A percentile compares a stretch with the other conserved stretches of the same genome.
Conservation (phyloP, 1,140 invertebrate genomes). For the Megathymus violae region DNA sequence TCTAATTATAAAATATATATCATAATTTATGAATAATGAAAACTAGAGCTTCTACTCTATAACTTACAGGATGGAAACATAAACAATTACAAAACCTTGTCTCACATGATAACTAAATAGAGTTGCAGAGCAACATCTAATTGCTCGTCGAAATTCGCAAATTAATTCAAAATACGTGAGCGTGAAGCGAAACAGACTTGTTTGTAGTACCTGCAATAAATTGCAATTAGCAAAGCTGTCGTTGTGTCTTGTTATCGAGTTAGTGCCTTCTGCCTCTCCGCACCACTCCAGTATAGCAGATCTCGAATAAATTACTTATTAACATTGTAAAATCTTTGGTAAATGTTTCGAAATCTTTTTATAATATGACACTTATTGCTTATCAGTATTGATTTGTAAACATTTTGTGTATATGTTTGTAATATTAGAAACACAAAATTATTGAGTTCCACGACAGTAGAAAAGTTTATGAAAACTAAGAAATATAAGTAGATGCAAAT, state of each 20-base stretch:
- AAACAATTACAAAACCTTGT: neutral
- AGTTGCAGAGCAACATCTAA: constrained; percentile 58
- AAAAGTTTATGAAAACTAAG: too few relatives aligned
- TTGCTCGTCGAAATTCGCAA: constrained; percentile 76
- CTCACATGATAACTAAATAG: constrained; percentile 30
- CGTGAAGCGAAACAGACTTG: constrained; percentile 75
- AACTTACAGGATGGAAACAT: neutral
- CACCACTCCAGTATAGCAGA: constrained; percentile 61
- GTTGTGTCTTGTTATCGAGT: constrained; percentile 83
- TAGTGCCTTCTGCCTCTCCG: constrained; percentile 74
- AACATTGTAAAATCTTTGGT: constrained; percentile 34
- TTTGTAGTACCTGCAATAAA: constrained; percentile 83
- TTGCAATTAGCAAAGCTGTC: constrained; percentile 82
- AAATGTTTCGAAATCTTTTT: neutral
- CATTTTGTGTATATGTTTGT: too few relatives aligned
- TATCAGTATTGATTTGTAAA: too few relatives aligned
- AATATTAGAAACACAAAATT: too few relatives aligned
- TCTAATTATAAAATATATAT: neutral
- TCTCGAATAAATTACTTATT: constrained; percentile 48
- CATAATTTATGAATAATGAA: too few relatives aligned
- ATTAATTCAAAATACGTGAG: constrained; percentile 83
- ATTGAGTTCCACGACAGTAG: too few relatives aligned
- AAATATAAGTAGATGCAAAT: too few relatives aligned
- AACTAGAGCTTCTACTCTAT: too few relatives aligned
- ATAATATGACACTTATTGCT: too few relatives aligned